These are phyloP conservation scores for Scrobipalpa atriplicella DNA, from an alignment of 2,888 invertebrate species.

Conservation along the genomic window DNA sequence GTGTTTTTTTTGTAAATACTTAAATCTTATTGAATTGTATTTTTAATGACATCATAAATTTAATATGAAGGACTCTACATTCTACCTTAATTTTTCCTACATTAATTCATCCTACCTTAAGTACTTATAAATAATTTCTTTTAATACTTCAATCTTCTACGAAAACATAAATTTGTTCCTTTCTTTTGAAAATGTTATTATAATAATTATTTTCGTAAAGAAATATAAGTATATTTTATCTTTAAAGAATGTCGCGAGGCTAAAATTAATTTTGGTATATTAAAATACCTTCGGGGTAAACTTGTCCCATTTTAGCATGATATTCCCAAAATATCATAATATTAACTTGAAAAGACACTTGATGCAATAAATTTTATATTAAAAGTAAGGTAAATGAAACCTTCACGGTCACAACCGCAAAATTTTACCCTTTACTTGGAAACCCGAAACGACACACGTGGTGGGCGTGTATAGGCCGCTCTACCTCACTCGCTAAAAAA, in stretches of 20 bases:
- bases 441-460: background rate
- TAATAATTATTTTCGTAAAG: too few species aligned
- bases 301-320: background rate
- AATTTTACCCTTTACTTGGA: background rate
- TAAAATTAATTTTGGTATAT: conserved; percentile 3
- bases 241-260: background rate
- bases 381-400: conserved; percentile 12
- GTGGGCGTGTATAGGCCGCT: background rate
- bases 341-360: background rate
- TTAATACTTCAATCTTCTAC: too few species aligned
- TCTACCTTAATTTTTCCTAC: too few species aligned
- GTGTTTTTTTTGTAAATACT: too few species aligned
- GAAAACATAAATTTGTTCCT: too few species aligned
- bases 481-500: background rate
- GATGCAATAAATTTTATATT: conserved; percentile 15
- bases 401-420: conserved; percentile 6
- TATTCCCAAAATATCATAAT: background rate
- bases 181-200: too few species aligned
- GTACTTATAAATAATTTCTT: background rate
- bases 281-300: background rate
- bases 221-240: too few species aligned
- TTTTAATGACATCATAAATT: too few species aligned
- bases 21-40: too few species aligned
- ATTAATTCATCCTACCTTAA: too few species aligned
- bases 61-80: too few species aligned